Percentiles rank a stretch among this genome's conserved stretches.
Conservation (phyloP, 2,888 invertebrate genomes). For the Scotopteryx bipunctaria region DNA sequence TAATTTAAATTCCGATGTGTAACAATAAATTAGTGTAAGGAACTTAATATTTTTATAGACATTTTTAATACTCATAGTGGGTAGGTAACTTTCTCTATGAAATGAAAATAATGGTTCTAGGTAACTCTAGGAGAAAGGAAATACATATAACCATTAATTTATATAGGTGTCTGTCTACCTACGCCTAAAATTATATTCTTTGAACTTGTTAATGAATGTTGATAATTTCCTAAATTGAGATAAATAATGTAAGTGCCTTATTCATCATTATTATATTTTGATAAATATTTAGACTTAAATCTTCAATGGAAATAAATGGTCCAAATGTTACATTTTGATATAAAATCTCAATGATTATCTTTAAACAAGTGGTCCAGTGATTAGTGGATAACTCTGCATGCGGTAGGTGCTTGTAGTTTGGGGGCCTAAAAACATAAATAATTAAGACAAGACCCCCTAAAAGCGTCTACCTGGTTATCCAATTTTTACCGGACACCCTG, state of each 20-base stretch:
- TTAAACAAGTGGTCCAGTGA: too few species aligned
- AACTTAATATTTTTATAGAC: conserved; percentile 42
- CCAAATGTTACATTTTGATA: conserved; percentile 1
- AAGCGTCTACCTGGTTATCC: too few species aligned
- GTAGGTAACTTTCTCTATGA: too few species aligned
- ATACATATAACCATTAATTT: too few species aligned
- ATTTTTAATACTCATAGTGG: conserved; percentile 12
- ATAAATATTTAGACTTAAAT: neutral
- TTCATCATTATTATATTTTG: conserved; percentile 7
- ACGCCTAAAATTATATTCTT: conserved; percentile 19
- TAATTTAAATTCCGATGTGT: conserved; percentile 22
- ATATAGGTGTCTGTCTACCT: too few species aligned
- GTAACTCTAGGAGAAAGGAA: neutral
- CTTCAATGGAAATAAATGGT: neutral
- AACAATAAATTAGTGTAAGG: conserved; percentile 17
- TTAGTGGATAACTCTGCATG: too few species aligned
- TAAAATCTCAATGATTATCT: too few species aligned
- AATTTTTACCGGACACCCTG: too few species aligned
- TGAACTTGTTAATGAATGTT: conserved; percentile 11
- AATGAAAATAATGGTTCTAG: too few species aligned
- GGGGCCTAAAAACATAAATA: too few species aligned
- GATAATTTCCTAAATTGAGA: neutral
- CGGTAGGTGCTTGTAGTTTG: too few species aligned
- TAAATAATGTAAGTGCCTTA: neutral
- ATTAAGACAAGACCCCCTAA: too few species aligned